Base-by-base conservation (phyloP, 2,888 invertebrate genomes). In the Nemotelus pantherinus region DNA sequence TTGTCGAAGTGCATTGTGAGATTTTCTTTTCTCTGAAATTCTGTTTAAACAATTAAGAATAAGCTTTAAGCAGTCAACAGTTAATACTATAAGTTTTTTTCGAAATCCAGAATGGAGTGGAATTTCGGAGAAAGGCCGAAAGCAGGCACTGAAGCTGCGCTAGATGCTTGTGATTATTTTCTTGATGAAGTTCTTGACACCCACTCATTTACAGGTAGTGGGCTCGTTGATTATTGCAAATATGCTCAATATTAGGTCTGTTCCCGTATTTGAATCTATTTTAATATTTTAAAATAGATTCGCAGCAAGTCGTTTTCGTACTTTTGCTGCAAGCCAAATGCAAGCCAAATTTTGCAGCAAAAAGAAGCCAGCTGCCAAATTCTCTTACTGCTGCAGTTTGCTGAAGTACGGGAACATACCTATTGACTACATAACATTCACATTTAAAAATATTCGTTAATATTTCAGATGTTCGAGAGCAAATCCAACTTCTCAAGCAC, bases 401-500 rank as follows among this genome's bases (percentile, higher is more conserved):
- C n/a, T n/a, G n/a, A n/a, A n/a, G n/a, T n/a, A n/a, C n/a, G n/a
- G n/a, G n/a, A n/a, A n/a, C n/a, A n/a, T n/a, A n/a, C n/a, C n/a
- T n/a, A n/a, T 25, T 25, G 25, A 25, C 25, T 25, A 25, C 1
- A 25, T 25, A 25, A 25, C 9, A 7, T n/a, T 60, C n/a, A 2
- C 25, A n/a, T 74, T 55, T 39, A 55, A 7, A 57, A 80, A 68
- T 71, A 78, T 63, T 25, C 7, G 44, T 43, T 80, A 63, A 65
- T 41, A 76, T 78, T 87, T 70, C 45, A 87, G 86, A 87, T 85
- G 85, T 86, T 53, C 84, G 92, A 82, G 96, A 96, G 85, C 90
- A 93, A 81, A 92, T 92, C 80, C 89, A 94, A 70, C 89, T 93
- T 76, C 91, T 93, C 25, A 90, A 93, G 77, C 95, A 96, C 87